Evolutionary conservation across 2,797 vertebrate genomes (phyloP).

Genomic region (Brotula barbata): DNA sequence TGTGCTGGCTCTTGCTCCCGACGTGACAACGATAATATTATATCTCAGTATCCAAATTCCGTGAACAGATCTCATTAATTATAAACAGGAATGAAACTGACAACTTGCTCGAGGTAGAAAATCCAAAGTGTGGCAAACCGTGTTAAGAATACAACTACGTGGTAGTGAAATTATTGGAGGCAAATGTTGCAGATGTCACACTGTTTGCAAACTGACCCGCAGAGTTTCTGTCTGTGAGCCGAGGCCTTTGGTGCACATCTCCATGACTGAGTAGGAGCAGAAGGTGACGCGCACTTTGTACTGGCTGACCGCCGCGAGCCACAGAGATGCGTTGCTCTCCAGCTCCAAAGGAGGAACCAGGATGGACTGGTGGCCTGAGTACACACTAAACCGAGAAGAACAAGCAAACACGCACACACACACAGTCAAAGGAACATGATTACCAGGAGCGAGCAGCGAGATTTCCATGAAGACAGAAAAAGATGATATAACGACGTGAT

Average conservation of each 20-base stretch:
- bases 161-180: neutral
- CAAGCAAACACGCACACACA: constrained; percentile 20
- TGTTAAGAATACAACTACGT: no score
- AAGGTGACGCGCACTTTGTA: constrained; percentile 95
- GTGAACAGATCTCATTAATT: constrained; percentile 6
- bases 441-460: neutral
- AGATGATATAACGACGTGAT: neutral
- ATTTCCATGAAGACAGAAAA: neutral
- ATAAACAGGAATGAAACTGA: neutral
- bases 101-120: constrained; percentile 5
- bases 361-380: constrained; percentile 95
- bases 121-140: neutral
- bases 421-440: neutral
- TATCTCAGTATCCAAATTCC: neutral
- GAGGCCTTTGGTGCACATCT: constrained; percentile 95
- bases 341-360: constrained; percentile 94
- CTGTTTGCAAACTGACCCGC: constrained; percentile 78
- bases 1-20: neutral
- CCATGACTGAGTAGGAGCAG: constrained; percentile 98
- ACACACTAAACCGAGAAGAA: constrained; percentile 81
- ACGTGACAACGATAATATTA: neutral
- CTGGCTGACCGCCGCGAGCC: constrained; percentile 94
- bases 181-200: neutral
- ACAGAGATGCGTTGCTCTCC: constrained; percentile 92
- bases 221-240: constrained; percentile 88